Conservation (phyloP, 2,888 invertebrate genomes). For the Leucophenga maculata region DNA sequence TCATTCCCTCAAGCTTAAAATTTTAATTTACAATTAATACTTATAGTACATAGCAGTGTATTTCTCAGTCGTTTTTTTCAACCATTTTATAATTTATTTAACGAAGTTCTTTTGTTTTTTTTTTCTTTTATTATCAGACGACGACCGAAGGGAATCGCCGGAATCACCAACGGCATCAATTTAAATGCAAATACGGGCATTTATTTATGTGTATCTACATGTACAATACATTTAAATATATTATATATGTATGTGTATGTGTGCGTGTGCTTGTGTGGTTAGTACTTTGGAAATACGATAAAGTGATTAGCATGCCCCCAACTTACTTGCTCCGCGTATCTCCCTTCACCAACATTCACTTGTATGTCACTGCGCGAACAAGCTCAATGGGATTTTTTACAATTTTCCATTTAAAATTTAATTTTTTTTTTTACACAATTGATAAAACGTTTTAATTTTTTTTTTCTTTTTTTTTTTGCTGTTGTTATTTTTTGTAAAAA, state of each 20-base stretch:
- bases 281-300: slow-evolving; percentile 1
- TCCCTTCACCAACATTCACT: neutral
- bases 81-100: too few species aligned
- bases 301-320: slow-evolving; percentile 11
- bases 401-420: neutral
- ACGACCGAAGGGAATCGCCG: slow-evolving; percentile 2
- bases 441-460: slow-evolving; percentile 39
- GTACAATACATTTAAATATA: neutral
- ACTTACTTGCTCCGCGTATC: too few species aligned
- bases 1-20: too few species aligned
- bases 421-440: slow-evolving; percentile 40
- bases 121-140: slow-evolving; percentile 3
- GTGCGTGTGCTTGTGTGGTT: neutral
- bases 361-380: neutral
- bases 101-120: neutral
- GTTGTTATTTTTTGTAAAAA: neutral
- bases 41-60: too few species aligned
- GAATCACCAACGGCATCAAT: slow-evolving; percentile 21
- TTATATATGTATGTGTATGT: neutral
- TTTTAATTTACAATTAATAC: too few species aligned
- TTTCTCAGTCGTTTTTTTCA: too few species aligned
- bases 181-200: slow-evolving; percentile 15
- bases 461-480: too few species aligned
- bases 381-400: slow-evolving; percentile 12
- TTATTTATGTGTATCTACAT: neutral